Evolutionary conservation across 2,797 vertebrate genomes (phyloP), one percentile per base, ranked within the genome.

Genomic region (Caiman crocodilus): DNA sequence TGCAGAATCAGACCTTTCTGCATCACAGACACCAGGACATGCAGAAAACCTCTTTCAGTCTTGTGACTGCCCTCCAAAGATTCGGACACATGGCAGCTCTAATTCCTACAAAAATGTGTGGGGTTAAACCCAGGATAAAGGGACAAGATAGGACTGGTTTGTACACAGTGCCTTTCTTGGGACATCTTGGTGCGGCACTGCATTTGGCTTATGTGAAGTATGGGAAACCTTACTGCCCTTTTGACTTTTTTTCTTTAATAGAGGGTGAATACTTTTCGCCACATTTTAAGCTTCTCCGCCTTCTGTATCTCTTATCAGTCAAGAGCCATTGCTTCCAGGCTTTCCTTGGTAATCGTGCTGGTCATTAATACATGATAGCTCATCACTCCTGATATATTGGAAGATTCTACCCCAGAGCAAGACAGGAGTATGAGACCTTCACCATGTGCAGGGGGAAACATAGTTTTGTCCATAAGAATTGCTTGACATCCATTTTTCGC

Each of bases 361-460:
- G 76, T 17, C 50, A 78, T 61, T 89, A 6, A 42, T 2, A 94
- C 59, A 75, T 28, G 89, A 56, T 55, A 88, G 14, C 28, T 73
- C 35, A 84, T 25, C 7, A 26, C 42, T 87, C 89, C 78, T 92
- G 23, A 74, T 88, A 85, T 76, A 90, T 71, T 92, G 23, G 10
- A 91, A 28, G 17, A 90, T 81, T 63, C 25, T 67, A 25, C 79
- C 8, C 7, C 12, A 56, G 28, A 61, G 17, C 17, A 60, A 67
- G 90, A 84, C 6, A 87, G 42, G 71, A 75, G 59, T n/a, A 69
- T 81, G 67, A 74, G 93, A 50, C 7, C 73, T 93, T 63, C 28
- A 18, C 42, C 42, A 12, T 0, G 0, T 60, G 17, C 42, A 60
- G 84, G 82, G 20, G 35, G 58, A 60, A 18, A 63, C 9, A 10